Base-by-base conservation (phyloP, 2,113 vertebrate species). In the Leuciscus idus region DNA sequence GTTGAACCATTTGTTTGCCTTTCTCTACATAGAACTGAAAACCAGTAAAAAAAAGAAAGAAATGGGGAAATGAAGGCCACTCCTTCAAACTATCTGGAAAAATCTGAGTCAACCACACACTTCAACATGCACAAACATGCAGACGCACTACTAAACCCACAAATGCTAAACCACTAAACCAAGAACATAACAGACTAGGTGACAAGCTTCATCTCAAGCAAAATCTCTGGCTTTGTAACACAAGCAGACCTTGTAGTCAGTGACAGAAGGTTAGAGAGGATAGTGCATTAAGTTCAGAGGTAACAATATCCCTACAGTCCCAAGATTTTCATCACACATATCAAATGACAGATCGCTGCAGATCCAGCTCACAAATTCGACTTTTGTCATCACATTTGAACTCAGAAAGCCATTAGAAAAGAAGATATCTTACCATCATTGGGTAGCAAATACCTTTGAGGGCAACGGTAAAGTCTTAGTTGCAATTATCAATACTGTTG, bases 221-320 rank as follows among this genome's bases (percentile, higher is more conserved):
- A 83, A 43, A 79, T 83, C 64, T 48, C 13, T 28, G 50, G 33
- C 15, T 30, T 43, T 48, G 30, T 13, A 70, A 87, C 64, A 6
- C n/a, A 83, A 64, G 81, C 59, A 30, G 46, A 15, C 17, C 23
- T 12, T 8, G 1, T 21, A 30, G 17, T 7, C 46, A 12, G 43
- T 36, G 75, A 84, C 43, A 80, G 82, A 74, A 84, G 64, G 82
- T 73, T 48, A 73, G n/a, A 36, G 84, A 55, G 48, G 23, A 21
- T 52, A 55, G 62, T 66, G 84, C 76, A 82, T 61, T 70, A 82
- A 75, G 5, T 33, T 68, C 33, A 19, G 33, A 19, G 26, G 61
- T 70, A 66, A 82, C 43, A 59, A 80, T 30, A 82, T 26, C 84
- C 26, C 77, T 10, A 19, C 33, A 64, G 70, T 43, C 50, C n/a